Conservation (phyloP, 2,888 invertebrate genomes). For the Heliconius cydno region DNA sequence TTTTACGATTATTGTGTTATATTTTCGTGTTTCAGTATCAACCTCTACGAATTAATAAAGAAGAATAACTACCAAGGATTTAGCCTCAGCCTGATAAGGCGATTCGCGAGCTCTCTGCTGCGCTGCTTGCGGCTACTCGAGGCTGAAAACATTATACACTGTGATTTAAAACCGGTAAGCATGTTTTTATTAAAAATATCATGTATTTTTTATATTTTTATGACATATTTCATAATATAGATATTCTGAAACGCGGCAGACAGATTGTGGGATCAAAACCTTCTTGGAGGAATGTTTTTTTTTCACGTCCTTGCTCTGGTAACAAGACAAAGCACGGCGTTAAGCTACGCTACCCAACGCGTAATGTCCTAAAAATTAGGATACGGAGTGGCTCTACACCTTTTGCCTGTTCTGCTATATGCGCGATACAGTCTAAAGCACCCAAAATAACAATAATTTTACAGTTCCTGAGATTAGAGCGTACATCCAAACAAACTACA, state of each 20-base stretch:
- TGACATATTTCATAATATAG: background rate
- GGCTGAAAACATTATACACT: constrained; percentile 97
- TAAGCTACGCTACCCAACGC: background rate
- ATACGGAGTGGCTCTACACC: background rate
- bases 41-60: constrained; percentile 97
- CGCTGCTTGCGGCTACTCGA: constrained; percentile 95
- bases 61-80: constrained; percentile 99
- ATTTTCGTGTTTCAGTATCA: constrained; percentile 87
- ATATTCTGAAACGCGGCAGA: too few relatives aligned
- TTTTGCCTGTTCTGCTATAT: background rate
- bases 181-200: background rate
- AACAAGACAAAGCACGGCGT: background rate
- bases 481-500: too few relatives aligned
- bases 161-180: constrained; percentile 98
- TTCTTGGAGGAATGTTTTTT: too few relatives aligned
- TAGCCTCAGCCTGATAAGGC: constrained; percentile 94
- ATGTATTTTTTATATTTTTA: background rate
- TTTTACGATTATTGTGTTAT: background rate
- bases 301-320: background rate
- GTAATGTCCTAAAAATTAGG: background rate
- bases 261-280: too few relatives aligned
- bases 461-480: too few relatives aligned
- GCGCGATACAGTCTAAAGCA: background rate
- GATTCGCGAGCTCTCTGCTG: constrained; percentile 95
- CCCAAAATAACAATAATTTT: too few relatives aligned